A percentile compares a stretch with the other conserved stretches of the same genome.
Conservation (phyloP, 2,888 invertebrate species). For the Harmothoe impar region DNA sequence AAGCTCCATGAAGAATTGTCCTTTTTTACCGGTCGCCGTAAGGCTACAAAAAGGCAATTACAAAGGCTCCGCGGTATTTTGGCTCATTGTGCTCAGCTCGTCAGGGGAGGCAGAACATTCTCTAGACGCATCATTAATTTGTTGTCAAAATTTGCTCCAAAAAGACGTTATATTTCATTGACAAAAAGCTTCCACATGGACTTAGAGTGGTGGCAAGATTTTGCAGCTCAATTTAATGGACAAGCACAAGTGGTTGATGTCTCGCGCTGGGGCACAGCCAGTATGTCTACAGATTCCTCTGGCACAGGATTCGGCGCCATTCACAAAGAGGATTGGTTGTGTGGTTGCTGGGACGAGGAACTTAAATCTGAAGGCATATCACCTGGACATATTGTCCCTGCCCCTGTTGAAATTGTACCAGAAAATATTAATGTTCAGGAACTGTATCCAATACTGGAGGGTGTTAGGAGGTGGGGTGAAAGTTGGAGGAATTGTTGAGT, state of each 20-base stretch:
- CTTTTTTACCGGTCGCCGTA: too few relatives aligned
- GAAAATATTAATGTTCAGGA: too few relatives aligned
- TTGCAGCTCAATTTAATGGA: too few relatives aligned
- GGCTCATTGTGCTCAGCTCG: too few relatives aligned
- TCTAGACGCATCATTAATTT: too few relatives aligned
- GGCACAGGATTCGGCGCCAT: neutral
- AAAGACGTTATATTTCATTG: neutral
- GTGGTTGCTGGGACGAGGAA: neutral
- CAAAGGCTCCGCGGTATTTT: too few relatives aligned
- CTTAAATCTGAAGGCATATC: neutral
- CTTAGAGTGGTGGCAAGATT: neutral
- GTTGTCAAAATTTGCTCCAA: neutral
- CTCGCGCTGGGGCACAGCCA: too few relatives aligned
- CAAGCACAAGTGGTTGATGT: too few relatives aligned
- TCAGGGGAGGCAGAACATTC: too few relatives aligned
- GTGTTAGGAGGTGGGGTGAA: neutral
- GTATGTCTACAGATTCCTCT: neutral
- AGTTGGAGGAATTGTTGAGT: neutral
- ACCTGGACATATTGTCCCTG: neutral
- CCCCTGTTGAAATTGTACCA: neutral
- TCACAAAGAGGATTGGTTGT: neutral
- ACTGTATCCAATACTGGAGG: neutral
- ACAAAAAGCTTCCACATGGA: neutral
- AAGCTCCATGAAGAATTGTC: neutral
- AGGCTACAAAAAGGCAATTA: too few relatives aligned